Evolutionary conservation across 2,888 invertebrate species (phyloP).

Genomic region (Pseudococcus viburni): DNA sequence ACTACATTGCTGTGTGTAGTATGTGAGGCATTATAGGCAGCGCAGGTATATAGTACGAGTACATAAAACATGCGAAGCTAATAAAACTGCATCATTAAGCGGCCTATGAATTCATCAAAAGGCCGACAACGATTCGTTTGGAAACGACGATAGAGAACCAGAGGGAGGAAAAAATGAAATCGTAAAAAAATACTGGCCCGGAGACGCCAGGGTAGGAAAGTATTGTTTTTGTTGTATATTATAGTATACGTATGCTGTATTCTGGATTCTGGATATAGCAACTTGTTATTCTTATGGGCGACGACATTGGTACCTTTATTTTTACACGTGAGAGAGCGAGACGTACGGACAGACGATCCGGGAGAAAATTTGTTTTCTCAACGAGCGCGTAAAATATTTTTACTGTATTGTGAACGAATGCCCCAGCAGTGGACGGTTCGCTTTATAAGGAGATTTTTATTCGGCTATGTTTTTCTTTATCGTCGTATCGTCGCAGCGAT

Average conservation of each 20-base stretch:
- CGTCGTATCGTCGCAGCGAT: not conserved
- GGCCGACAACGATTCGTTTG: not conserved
- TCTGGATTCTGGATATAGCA: not conserved
- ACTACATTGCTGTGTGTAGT: not conserved
- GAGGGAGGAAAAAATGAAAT: not conserved
- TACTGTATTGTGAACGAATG: constrained; percentile 42
- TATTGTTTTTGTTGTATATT: not conserved
- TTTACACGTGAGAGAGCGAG: not conserved
- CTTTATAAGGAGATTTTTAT: not conserved
- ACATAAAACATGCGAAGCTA: constrained; percentile 42
- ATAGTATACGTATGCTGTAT: not conserved
- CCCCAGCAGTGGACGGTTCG: not conserved
- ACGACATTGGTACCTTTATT: no score
- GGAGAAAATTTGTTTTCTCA: constrained; percentile 23
- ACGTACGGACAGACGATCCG: not conserved
- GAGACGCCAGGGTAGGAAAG: not conserved
- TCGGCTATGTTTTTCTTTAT: constrained; percentile 35
- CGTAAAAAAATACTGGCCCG: not conserved
- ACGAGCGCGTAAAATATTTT: constrained; percentile 44
- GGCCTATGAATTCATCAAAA: constrained; percentile 38
- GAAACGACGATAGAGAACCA: not conserved
- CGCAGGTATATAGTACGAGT: not conserved
- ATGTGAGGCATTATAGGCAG: not conserved
- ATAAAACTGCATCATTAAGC: constrained; percentile 35
- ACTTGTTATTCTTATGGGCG: constrained; percentile 12